A percentile compares a stretch with the other conserved stretches of the same genome.
These are phyloP conservation scores for Chionomys nivalis DNA, from an alignment of 2,113 vertebrate species.

Conservation along the genomic window DNA sequence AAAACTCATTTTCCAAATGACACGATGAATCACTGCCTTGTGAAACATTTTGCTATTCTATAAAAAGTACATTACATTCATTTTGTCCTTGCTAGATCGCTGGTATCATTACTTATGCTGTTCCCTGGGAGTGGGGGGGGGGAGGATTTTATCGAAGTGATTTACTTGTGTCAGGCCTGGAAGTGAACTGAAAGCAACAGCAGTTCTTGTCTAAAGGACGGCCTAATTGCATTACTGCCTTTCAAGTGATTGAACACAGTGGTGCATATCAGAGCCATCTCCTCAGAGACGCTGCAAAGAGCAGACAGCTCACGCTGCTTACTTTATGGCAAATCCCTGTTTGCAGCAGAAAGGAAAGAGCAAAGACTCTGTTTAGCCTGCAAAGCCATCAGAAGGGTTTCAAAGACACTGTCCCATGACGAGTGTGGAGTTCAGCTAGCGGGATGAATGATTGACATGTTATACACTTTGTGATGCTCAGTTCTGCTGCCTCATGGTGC, in stretches of 20 bases:
- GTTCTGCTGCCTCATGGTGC: not conserved
- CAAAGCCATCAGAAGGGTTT: constrained; percentile 7
- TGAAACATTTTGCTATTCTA: constrained; percentile 74
- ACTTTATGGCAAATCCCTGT: constrained; percentile 75
- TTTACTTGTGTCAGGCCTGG: constrained; percentile 86
- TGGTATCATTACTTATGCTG: constrained; percentile 84
- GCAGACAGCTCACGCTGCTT: constrained; percentile 82
- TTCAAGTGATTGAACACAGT: constrained; percentile 90
- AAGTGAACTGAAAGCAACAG: constrained; percentile 87
- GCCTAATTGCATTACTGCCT: constrained; percentile 88
- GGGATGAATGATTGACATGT: not conserved
- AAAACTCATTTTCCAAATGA: constrained; percentile 76
- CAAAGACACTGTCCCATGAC: not conserved
- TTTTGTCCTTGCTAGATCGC: constrained; percentile 84
- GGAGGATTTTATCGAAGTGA: constrained; percentile 86
- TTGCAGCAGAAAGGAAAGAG: constrained; percentile 75
- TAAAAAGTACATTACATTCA: constrained; percentile 81
- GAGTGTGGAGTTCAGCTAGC: not conserved
- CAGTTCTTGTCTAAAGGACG: constrained; percentile 82
- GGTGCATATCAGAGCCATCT: constrained; percentile 84
- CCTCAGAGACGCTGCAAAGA: constrained; percentile 82
- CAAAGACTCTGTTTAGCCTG: constrained; percentile 66
- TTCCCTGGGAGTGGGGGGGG: constrained; percentile 68
- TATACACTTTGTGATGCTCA: not conserved
- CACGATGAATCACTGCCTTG: constrained; percentile 66